Evolutionary conservation across 2,113 vertebrate genomes (phyloP).

Genomic region (Aviceda subcristata): DNA sequence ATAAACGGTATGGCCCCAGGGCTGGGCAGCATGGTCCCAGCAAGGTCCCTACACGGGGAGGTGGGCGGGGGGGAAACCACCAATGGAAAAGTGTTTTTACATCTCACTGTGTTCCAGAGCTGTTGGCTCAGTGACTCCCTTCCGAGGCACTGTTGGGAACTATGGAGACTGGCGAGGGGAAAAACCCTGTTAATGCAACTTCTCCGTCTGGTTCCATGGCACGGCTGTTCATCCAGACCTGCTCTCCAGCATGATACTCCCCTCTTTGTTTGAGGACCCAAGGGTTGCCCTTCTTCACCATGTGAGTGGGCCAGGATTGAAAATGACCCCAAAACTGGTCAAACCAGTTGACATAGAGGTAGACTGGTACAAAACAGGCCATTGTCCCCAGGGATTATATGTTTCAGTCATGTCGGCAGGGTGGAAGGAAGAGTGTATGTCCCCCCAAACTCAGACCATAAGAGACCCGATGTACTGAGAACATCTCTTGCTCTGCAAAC

Average conservation of each 20-base stretch:
- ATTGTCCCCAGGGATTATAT: too few species aligned
- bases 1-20: not conserved
- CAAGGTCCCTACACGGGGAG: not conserved
- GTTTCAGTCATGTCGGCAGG: not conserved
- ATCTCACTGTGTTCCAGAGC: not conserved
- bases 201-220: not conserved
- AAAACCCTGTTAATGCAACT: not conserved
- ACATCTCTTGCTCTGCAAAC: not conserved
- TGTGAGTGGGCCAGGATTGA: rapidly evolving
- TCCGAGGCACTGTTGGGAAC: not conserved
- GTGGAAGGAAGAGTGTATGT: not conserved
- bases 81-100: rapidly evolving
- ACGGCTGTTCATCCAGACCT: not conserved
- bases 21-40: not conserved
- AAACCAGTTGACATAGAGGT: not conserved
- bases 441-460: not conserved
- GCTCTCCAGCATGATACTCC: not conserved
- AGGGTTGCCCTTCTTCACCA: not conserved
- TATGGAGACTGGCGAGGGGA: not conserved
- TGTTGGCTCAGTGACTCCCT: not conserved
- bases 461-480: not conserved
- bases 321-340: not conserved
- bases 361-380: not conserved
- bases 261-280: not conserved
- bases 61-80: rapidly evolving